These are phyloP conservation scores for Erinaceus europaeus DNA, from an alignment of 2,113 vertebrate species.

Conservation along the genomic window DNA sequence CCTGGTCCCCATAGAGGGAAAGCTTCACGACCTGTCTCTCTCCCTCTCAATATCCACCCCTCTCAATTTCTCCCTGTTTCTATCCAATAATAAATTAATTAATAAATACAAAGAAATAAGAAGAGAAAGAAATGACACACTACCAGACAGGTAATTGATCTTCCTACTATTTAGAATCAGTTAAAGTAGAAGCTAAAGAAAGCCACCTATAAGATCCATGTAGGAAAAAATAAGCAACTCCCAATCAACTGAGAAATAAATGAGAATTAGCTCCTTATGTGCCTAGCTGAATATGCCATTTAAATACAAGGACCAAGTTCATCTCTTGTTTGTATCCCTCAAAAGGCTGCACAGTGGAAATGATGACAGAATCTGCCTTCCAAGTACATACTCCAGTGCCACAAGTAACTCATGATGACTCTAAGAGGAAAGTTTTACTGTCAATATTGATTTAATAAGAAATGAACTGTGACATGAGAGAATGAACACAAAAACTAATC, in stretches of 20 bases:
- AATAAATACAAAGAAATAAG: no score
- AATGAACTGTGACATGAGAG: neutral
- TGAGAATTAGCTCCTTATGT: conserved; percentile 14
- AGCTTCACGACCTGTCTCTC: no score
- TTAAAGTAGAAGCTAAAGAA: conserved; percentile 29
- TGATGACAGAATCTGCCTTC: neutral
- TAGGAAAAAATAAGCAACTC: neutral
- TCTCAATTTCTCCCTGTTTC: no score
- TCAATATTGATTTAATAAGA: neutral
- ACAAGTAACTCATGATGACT: neutral
- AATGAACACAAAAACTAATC: neutral
- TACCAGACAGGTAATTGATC: neutral
- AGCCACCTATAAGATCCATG: neutral
- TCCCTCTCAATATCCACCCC: no score
- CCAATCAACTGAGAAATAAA: conserved; percentile 35
- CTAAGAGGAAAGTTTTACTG: neutral
- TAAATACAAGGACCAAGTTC: neutral
- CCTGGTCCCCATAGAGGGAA: no score
- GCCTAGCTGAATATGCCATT: neutral
- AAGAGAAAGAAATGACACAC: no score
- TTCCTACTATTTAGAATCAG: conserved; percentile 1
- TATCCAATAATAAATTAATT: no score
- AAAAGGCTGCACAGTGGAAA: neutral
- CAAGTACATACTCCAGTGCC: neutral
- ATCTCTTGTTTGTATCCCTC: neutral